Conservation (phyloP, 2,113 vertebrate genomes). For the Gila orcuttii region DNA sequence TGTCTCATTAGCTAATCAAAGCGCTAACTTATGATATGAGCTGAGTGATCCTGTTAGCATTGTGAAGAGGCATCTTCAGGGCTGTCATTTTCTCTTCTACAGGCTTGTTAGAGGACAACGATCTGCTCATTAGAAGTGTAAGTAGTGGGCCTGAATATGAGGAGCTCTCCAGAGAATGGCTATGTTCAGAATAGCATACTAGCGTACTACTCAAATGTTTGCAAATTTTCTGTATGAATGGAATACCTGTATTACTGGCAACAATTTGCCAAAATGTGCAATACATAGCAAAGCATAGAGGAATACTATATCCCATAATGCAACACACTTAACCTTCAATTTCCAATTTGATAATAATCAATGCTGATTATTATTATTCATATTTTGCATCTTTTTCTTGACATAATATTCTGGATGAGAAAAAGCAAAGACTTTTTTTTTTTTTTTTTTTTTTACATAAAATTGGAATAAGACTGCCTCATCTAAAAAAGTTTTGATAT, state of each 20-base stretch:
- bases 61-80: conserved; percentile 55
- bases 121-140: conserved; percentile 31
- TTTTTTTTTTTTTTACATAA: no score
- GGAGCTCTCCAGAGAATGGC: not conserved
- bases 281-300: not conserved
- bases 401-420: no score
- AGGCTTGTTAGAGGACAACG: conserved; percentile 21
- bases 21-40: conserved; percentile 51
- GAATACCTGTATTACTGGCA: no score
- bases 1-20: conserved; percentile 67
- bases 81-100: conserved; percentile 30
- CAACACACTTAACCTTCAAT: not conserved
- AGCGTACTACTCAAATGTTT: not conserved
- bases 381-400: no score
- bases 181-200: not conserved
- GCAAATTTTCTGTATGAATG: not conserved
- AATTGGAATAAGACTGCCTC: no score
- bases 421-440: no score
- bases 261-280: not conserved
- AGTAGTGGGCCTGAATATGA: not conserved
- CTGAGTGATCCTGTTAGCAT: conserved; percentile 59
- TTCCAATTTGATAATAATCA: not conserved
- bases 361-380: no score
- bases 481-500: not conserved
- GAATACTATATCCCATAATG: not conserved